Base-by-base conservation (phyloP, 92 coral and sea anemone species). In the Blastomussa wellsi region DNA sequence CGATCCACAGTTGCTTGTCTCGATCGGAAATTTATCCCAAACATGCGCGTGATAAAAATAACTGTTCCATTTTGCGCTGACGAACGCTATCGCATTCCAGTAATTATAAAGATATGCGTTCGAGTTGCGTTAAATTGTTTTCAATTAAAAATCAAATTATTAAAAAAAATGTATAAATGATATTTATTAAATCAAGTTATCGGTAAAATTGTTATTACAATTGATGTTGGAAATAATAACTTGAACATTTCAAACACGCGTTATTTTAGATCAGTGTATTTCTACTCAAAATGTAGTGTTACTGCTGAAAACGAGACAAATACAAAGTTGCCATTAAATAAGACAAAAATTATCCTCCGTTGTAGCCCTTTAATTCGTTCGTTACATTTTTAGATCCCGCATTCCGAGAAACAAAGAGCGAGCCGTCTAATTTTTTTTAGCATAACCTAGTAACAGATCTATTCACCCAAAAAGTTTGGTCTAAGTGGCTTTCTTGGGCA, bases 1-100 rank as follows among this genome's bases (percentile, higher is more conserved):
- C 29, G 80, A 86, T 67, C 92, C 98, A 20, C 89, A 94, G 57
- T 49, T 92, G 38, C 85, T 94, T 26, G 84, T 91, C 9, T 62
- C 92, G 3, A 68, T 62, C 0, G 72, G 29, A 32, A 52, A 51
- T 42, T 74, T 52, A 51, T 81, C 78, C 15, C 51, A 31, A 62
- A 9, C 68, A 16, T 62, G 68, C 68, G 68, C 68, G 33, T 29
- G 68, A 62, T 62, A 62, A 62, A 26, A 62, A 28, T 3, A 62
- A 62, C 19, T 19, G 10, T 62, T 9, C 2, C 3, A 22, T 60
- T 62, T 44, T 44, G 7, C 49, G 68, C 13, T 62, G 12, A 57
- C 65, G 29, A 62, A 62, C 3, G 5, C 7, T 51, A 2, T 20
- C 16, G 22, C 57, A 13, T 14, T 51, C 16, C 22, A 5, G 57